These are phyloP conservation scores for Maylandia zebra DNA, from an alignment of 2,113 vertebrate genomes.

Conservation along the genomic window DNA sequence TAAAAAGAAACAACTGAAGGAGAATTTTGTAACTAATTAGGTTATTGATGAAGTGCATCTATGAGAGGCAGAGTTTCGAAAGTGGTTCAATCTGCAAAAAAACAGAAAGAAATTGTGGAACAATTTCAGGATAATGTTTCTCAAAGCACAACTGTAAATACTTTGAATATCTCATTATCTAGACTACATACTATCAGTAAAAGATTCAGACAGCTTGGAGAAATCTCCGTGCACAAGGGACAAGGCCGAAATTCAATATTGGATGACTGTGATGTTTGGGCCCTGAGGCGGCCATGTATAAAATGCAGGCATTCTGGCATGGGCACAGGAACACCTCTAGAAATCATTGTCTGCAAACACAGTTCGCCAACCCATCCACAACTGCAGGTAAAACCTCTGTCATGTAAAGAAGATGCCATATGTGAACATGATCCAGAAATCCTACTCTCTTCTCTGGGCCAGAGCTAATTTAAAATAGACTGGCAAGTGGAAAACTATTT, in stretches of 20 bases:
- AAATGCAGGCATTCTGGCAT: background rate
- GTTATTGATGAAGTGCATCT: background rate
- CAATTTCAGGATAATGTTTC: background rate
- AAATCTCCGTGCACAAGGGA: background rate
- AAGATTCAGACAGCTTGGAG: background rate
- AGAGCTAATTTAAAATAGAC: background rate
- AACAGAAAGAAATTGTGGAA: background rate
- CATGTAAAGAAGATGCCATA: background rate
- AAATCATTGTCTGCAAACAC: background rate
- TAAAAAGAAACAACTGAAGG: background rate
- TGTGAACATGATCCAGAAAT: background rate
- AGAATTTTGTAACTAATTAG: background rate
- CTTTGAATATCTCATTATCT: background rate
- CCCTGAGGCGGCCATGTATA: background rate
- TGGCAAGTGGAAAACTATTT: background rate
- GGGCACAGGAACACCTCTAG: background rate
- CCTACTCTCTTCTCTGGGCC: background rate
- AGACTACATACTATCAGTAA: background rate
- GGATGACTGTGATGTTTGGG: background rate
- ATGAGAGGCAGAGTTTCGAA: background rate
- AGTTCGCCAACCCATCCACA: background rate
- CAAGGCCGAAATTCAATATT: background rate
- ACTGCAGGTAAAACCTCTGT: background rate
- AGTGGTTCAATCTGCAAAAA: background rate
- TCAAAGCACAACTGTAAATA: background rate